A percentile compares a stretch with the other conserved stretches of the same genome.
Evolutionary conservation across 2,888 invertebrate species (phyloP).

Genomic region (Cantharis flavilabris): DNA sequence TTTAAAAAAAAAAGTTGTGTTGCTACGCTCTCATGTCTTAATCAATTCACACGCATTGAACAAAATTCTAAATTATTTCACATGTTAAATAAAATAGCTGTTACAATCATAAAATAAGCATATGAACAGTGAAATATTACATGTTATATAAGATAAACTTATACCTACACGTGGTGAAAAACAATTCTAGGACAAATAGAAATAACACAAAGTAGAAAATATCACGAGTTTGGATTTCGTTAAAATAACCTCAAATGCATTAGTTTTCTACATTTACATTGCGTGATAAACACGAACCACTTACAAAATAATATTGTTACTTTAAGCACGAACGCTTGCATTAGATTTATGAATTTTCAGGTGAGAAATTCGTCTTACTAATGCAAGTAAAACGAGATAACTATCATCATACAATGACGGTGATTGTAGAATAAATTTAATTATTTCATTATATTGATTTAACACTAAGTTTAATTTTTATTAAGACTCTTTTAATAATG

Average conservation of each 20-base stretch:
- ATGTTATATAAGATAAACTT: background rate
- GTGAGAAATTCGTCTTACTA: slow-evolving; percentile 3
- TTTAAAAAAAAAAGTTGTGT: too few relatives aligned
- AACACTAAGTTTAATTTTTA: background rate
- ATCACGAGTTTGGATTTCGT: slow-evolving; percentile 3
- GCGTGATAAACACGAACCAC: slow-evolving; percentile 19
- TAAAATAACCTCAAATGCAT: slow-evolving; percentile 16
- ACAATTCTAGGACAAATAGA: background rate
- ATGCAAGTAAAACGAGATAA: background rate
- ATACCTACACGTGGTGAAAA: background rate
- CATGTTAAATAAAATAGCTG: too few relatives aligned
- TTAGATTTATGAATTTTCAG: slow-evolving; percentile 16
- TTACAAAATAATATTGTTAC: slow-evolving; percentile 17
- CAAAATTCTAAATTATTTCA: too few relatives aligned
- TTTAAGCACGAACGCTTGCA: slow-evolving; percentile 15
- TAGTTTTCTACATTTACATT: slow-evolving; percentile 15
- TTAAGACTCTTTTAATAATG: background rate
- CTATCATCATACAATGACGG: background rate
- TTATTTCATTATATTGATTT: background rate
- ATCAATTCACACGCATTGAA: too few relatives aligned
- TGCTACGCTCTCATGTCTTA: too few relatives aligned
- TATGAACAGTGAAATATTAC: background rate
- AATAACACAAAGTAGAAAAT: background rate
- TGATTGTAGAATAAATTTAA: background rate
- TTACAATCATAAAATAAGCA: background rate